Conservation (phyloP, 2,797 vertebrate species). For the Dermochelys coriacea region DNA sequence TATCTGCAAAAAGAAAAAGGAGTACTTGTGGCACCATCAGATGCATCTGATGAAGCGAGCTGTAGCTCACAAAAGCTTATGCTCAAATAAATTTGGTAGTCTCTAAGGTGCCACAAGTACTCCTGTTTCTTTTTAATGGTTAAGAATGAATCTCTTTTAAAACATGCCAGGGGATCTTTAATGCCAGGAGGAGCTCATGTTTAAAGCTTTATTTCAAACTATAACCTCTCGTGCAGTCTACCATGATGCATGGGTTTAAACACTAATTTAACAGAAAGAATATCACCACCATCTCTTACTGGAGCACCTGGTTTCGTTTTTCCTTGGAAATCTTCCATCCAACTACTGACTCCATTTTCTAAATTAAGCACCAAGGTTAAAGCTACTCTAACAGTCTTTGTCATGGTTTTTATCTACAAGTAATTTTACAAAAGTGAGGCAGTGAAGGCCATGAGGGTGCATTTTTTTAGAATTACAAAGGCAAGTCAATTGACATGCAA, state of each 20-base stretch:
- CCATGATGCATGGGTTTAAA: background rate
- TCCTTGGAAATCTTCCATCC: background rate
- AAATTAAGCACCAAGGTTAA: background rate
- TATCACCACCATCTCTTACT: no score
- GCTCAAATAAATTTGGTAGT: no score
- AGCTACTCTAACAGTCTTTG: background rate
- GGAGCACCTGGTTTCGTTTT: background rate
- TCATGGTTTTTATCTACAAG: background rate
- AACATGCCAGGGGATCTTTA: background rate
- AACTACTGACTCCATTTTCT: background rate
- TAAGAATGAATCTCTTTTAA: background rate
- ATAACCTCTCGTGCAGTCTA: background rate
- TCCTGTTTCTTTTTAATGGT: no score
- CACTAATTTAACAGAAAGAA: background rate
- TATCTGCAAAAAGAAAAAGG: no score
- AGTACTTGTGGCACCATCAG: no score
- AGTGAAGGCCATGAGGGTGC: background rate
- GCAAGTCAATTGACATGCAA: background rate
- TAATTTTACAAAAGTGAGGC: background rate
- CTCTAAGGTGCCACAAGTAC: no score
- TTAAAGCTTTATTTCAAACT: background rate
- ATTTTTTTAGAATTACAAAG: background rate
- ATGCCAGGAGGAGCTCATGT: background rate
- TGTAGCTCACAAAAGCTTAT: no score
- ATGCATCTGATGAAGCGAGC: no score